Conservation (phyloP, 1,140 invertebrate species). For the Drosophila murphyi region DNA sequence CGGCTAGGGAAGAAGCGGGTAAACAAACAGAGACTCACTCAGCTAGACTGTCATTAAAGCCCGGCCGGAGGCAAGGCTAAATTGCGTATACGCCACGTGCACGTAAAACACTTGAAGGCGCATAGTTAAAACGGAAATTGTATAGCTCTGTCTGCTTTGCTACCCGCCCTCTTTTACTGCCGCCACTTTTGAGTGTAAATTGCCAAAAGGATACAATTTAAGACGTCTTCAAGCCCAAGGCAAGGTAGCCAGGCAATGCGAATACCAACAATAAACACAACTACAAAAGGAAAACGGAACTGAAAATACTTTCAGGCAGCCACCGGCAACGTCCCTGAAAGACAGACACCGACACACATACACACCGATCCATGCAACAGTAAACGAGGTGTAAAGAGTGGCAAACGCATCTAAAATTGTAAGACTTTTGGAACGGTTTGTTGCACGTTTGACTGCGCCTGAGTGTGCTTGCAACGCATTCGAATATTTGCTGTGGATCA, state of each 20-base stretch:
- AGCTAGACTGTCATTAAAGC: conserved; percentile 38
- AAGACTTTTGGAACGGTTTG: conserved; percentile 2
- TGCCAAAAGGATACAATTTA: conserved; percentile 61
- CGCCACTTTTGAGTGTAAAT: conserved; percentile 39
- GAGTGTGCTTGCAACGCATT: not conserved
- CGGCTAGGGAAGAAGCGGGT: not conserved
- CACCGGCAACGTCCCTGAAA: not conserved
- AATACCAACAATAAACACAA: conserved; percentile 2
- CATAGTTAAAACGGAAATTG: conserved; percentile 35
- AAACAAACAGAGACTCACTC: conserved; percentile 3
- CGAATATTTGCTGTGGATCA: not conserved
- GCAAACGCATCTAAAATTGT: not conserved
- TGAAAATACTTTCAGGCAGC: conserved; percentile 4
- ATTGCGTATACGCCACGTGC: conserved; percentile 58
- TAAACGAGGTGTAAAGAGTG: not conserved
- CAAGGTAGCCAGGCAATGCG: conserved; percentile 29
- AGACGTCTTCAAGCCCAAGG: conserved; percentile 39
- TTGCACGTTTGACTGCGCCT: not conserved
- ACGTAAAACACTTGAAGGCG: conserved; percentile 39
- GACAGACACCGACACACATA: not conserved
- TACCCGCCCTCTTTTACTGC: not conserved
- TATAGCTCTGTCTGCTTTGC: conserved; percentile 13
- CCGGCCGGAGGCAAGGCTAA: conserved; percentile 19
- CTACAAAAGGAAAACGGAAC: conserved; percentile 17
- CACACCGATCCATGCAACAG: not conserved